These are phyloP conservation scores for Vannuccia rotundouncinata DNA, from an alignment of 2,888 invertebrate genomes.

Conservation along the genomic window DNA sequence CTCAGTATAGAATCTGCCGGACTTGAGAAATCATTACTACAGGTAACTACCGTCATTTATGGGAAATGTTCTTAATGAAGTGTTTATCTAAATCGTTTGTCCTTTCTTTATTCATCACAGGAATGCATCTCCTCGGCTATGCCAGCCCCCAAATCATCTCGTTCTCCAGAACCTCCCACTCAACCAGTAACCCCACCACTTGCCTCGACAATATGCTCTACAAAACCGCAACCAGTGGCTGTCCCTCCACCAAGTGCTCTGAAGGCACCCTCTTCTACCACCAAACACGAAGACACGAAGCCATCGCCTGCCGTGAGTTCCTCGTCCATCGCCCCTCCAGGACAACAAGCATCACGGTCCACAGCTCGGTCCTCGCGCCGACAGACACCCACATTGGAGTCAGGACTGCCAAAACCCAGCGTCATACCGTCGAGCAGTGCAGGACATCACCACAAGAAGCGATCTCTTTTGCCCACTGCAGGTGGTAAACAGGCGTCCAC, in stretches of 20 bases:
- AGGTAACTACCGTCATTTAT: background rate
- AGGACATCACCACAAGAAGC: background rate
- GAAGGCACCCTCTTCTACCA: background rate
- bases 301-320: background rate
- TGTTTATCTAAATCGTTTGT: background rate
- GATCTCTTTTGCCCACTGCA: background rate
- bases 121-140: slow-evolving; percentile 31
- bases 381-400: background rate
- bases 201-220: background rate
- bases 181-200: background rate
- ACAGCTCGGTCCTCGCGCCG: background rate
- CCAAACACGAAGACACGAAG: background rate
- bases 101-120: background rate
- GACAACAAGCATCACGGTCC: background rate
- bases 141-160: slow-evolving; percentile 17
- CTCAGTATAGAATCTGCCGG: slow-evolving; percentile 35
- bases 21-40: slow-evolving; percentile 19
- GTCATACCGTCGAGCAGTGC: background rate
- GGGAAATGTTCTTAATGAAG: background rate
- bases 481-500: background rate
- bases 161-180: background rate
- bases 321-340: background rate
- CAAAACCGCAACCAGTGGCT: no score
- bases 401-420: background rate
- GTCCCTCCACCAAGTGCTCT: background rate